Percentiles rank a stretch among this genome's conserved stretches.
Conservation (phyloP, 2,888 invertebrate species). For the Sepioteuthis lessoniana region DNA sequence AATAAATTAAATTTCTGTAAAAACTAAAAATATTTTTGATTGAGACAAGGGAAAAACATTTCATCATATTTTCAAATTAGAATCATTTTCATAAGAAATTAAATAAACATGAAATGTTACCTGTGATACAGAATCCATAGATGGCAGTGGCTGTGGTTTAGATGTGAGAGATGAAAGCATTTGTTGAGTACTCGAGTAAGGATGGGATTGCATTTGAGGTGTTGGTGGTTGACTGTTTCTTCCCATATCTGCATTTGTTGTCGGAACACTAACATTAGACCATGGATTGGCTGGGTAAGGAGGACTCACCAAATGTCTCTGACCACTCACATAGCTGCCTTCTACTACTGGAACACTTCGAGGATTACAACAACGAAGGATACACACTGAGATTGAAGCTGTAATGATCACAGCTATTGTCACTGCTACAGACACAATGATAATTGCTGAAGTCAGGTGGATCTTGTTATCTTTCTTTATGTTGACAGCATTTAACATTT, state of each 20-base stretch:
- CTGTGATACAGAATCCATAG: background rate
- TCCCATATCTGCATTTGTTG: background rate
- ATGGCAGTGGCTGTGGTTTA: background rate
- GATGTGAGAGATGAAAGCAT: background rate
- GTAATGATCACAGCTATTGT: constrained; percentile 33
- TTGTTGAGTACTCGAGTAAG: background rate
- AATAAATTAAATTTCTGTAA: too few relatives aligned
- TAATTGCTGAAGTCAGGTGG: constrained; percentile 33
- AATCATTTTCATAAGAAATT: too few relatives aligned
- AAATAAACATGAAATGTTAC: background rate
- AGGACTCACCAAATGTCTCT: constrained; percentile 8
- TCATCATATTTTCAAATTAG: too few relatives aligned
- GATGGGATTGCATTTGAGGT: background rate
- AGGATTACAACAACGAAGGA: background rate
- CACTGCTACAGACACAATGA: constrained; percentile 1
- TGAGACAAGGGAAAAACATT: too few relatives aligned
- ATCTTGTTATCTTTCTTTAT: background rate
- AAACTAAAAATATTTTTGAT: too few relatives aligned
- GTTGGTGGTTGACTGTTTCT: constrained; percentile 23
- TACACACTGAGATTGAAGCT: constrained; percentile 1
- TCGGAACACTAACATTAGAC: background rate
- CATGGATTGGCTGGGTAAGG: background rate
- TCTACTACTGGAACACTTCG: background rate
- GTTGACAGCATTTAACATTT: constrained; percentile 3
- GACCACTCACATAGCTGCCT: background rate